phyloP scores from a whole-genome alignment of 2,113 vertebrate genomes.

The Chascanopsetta lugubris region DNA sequence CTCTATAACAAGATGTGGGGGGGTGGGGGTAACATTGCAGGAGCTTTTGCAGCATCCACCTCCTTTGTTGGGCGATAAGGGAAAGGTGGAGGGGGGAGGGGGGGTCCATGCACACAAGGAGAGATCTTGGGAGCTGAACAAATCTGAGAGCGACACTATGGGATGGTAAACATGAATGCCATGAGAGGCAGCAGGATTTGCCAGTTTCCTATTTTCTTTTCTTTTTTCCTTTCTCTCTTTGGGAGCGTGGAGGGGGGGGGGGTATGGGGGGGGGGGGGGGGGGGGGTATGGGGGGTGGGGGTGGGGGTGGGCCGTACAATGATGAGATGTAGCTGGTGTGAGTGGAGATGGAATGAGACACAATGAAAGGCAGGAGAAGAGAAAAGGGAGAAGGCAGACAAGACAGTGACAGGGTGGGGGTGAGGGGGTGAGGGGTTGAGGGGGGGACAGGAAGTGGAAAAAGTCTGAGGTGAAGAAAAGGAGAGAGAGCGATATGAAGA shows the following conservation, averaged over 20 bases:
- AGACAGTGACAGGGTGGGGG: constrained; percentile 1
- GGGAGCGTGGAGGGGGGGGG: constrained; percentile 37
- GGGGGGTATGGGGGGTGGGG: too few relatives aligned
- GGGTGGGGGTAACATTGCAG: constrained; percentile 45
- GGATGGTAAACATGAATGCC: constrained; percentile 79
- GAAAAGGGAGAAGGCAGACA: constrained; percentile 14
- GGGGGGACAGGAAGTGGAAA: constrained; percentile 10
- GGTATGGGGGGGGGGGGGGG: too few relatives aligned
- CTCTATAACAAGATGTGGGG: constrained; percentile 73
- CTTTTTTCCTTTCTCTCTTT: constrained; percentile 7
- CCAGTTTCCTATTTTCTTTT: constrained; percentile 68
- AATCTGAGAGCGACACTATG: constrained; percentile 80
- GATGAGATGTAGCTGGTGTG: constrained; percentile 41
- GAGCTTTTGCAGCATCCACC: constrained; percentile 51
- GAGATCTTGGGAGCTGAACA: constrained; percentile 79
- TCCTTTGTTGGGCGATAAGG: constrained; percentile 70
- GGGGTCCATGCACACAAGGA: constrained; percentile 75
- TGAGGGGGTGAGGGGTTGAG: not conserved
- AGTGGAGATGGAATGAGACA: constrained; percentile 32
- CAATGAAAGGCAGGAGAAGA: constrained; percentile 37
- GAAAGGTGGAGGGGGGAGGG: constrained; percentile 61
- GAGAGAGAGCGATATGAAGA: not conserved
- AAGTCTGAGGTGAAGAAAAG: not conserved
- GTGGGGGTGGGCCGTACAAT: constrained; percentile 48
- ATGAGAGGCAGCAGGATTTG: constrained; percentile 79